Base-by-base conservation (phyloP, 1,140 invertebrate genomes). In the Chironomus striatipennis region DNA sequence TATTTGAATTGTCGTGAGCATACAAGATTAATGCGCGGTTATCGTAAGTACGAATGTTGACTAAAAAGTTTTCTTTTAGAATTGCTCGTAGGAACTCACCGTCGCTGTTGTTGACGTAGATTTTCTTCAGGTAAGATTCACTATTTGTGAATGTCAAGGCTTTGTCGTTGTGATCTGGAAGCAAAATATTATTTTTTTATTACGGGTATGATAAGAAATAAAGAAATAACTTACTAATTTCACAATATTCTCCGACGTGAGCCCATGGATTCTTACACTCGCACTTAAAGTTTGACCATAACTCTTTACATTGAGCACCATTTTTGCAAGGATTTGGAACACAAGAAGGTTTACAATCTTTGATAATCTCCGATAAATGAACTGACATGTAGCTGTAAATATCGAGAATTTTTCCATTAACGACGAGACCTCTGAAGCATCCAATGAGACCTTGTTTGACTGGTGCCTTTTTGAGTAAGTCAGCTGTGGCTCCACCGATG, bases 331-430 rank as follows among this genome's bases (percentile, higher is more conserved):
- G 95, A 80, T 96, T 95, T 0, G 94, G 93, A 77, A 94, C 93
- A 84, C 95, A 98, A 0, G 93, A 95, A 5, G 95, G 94, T 80
- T 93, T 94, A 80, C 95, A 98, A 80, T 95, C 93, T 81, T 92
- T 93, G 57, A 94, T 93, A 74, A 97, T 95, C 83, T 94, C 92
- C 57, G 91, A 93, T 57, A 93, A 83, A 82, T 94, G 92, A 74
- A 95, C 91, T n/a, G 92, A 94, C 92, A 95, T 95, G 82, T 96
- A 95, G 78, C 91, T 92, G 80, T 95, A 93, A 76, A 98, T 93
- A 80, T 97, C 93, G 34, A 96, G 81, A 75, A 95, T 92, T 84
- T 94, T 91, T 18, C 93, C 92, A 80, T 97, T 97, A 15, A 97
- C 94, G 0, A 95, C 92, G 43, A 97, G 83, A 20, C 95, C 95